A percentile compares a stretch with the other conserved stretches of the same genome.
phyloP scores from a whole-genome alignment of 2,113 vertebrate genomes.

The Pituophis catenifer region DNA sequence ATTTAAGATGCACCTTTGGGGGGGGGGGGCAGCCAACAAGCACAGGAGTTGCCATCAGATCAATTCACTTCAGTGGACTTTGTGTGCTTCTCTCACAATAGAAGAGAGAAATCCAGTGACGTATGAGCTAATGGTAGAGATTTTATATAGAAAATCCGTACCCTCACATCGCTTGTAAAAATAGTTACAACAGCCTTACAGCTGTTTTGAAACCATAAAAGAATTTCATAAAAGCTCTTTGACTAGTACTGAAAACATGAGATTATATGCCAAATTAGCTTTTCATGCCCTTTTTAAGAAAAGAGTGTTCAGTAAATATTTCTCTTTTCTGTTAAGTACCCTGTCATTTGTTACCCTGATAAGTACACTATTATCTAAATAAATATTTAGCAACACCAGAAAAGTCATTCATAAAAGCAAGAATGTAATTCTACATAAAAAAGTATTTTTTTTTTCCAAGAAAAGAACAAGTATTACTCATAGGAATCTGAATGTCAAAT shows the following conservation, averaged over 20 bases:
- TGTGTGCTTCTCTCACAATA: no score
- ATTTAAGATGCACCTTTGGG: background rate
- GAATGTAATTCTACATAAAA: background rate
- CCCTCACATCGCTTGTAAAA: background rate
- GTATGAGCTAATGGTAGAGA: background rate
- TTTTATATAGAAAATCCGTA: background rate
- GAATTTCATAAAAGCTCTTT: background rate
- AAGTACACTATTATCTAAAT: background rate
- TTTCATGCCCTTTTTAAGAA: background rate
- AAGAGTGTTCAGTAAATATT: background rate
- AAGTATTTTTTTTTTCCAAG: background rate
- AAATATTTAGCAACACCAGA: background rate
- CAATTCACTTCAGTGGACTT: background rate
- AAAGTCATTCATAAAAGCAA: background rate
- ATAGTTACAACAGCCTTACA: background rate
- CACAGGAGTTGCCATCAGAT: background rate
- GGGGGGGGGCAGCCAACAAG: background rate
- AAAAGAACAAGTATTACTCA: conserved; percentile 10
- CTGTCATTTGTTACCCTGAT: background rate
- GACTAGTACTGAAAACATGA: background rate
- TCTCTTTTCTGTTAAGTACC: background rate
- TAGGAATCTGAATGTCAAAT: conserved; percentile 3
- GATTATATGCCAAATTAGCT: background rate
- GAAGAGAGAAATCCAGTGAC: background rate
- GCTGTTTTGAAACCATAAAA: background rate